Evolutionary conservation across 2,888 invertebrate genomes (phyloP), one percentile per base, ranked within the genome.

Genomic region (Dorcus parallelipipedus): DNA sequence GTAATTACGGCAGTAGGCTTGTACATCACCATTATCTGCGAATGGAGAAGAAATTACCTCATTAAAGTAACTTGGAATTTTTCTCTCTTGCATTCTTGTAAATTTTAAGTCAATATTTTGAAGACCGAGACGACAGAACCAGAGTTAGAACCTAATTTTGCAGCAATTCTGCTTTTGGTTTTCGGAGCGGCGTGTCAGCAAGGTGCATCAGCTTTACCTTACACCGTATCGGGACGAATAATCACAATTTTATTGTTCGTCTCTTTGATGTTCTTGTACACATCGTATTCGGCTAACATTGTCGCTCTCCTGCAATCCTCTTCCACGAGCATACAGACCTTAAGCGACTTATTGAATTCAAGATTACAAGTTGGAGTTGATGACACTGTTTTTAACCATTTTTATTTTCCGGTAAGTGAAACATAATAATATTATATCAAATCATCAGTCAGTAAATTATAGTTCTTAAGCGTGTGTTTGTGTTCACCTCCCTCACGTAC

Each of bases 251-350:
- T 87, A 43, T 76, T 87, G 0, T 85, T 88, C 64, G 71, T 87
- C 6, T 80, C 87, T 0, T 76, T 87, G 3, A 84, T 90, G 79
- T 90, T 89, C 66, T 77, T 90, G 0, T 90, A 89, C 71, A 87
- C 88, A 0, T 88, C 90, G 0, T 90, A 89, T 69, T 84, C 90
- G 0, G 90, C 90, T 0, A 89, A 89, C 67, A 90, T 90, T 49
- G 90, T 90, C 0, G 88, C 89, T 1, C 75, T 90, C 1, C 79
- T 90, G 0, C 89, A 90, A 70, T 87, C 89, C 0, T 87, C 89
- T 26, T 87, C 89, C 0, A 83, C 83, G 1, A 84, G 85, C 64
- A 87, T 90, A 56, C 82, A 81, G 65, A 86, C 84, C 0, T 70
- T 88, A 8, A 78, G 82, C 1, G 88, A 89, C 70, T 77, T 90